Base-by-base conservation (phyloP, 2,797 vertebrate species). In the Poeciliopsis gracilis region DNA sequence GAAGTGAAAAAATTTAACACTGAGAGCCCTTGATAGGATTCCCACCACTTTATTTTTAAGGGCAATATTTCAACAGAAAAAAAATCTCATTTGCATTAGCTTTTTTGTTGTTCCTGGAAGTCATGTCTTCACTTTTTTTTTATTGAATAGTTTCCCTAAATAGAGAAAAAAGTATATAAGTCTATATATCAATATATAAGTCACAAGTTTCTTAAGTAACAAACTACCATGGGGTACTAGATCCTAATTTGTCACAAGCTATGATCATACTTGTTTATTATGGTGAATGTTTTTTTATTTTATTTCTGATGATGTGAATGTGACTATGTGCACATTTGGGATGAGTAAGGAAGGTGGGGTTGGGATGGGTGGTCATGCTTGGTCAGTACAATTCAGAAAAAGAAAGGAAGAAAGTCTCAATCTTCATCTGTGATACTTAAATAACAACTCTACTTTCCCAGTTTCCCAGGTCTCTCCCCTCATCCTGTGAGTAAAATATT, bases 221-320 rank as follows among this genome's bases (percentile, higher is more conserved):
- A 96, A 97, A 97, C 96, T 96, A 96, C 95, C 94, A 94, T 93
- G 94, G 96, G 97, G 97, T 97, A 97, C 96, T 97, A 96, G 96
- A 95, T 96, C 95, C 95, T 96, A 96, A 96, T 95, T 96, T 96
- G 93, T 95, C 89, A 92, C 93, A 96, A 95, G 92, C 92, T 96
- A 63, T 63, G 30, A 63, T 33, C 30, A 36, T 63, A 36, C 8
- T 10, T 61, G 57, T 33, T 57, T 28, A 33, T 33, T 61, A 20
- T 33, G 59, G 59, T 36, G 10, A 63, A 94, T 96, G 94, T 95
- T 3, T 10, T 66, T 66, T 36, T 38, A 10, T 96, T 95, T 89
- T 95, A 92, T 95, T 96, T 93, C 93, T 95, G 72, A 25, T 25
- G 4, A 69, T 72, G 71, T 59, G 79, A 78, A 77, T 18, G 67